Percentiles rank a stretch among this genome's conserved stretches.
Evolutionary conservation across 2,113 vertebrate genomes (phyloP).

Genomic region (Azemiops feae): DNA sequence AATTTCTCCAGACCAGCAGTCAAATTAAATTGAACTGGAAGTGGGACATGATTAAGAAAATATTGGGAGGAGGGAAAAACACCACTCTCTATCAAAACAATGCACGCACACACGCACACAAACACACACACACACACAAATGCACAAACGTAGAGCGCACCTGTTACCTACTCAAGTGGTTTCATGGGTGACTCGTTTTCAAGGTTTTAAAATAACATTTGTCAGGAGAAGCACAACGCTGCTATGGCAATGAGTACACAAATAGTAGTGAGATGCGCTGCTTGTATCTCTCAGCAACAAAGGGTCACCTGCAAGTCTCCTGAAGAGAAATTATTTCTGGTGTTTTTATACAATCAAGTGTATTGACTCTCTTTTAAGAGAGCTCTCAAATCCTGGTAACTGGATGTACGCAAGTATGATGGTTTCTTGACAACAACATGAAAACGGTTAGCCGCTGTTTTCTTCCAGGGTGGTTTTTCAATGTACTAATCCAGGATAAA

Average conservation of each 20-base stretch:
- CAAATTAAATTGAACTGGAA: conserved; percentile 38
- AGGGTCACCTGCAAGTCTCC: not conserved
- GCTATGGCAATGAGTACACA: not conserved
- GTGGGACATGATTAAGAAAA: conserved; percentile 39
- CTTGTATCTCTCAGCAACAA: not conserved
- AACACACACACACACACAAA: not conserved
- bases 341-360: not conserved
- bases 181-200: not conserved
- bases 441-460: not conserved
- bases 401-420: rapidly evolving
- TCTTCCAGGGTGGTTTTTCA: not conserved
- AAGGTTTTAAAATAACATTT: not conserved
- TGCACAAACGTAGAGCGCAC: not conserved
- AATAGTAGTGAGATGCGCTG: not conserved
- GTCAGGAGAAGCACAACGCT: not conserved
- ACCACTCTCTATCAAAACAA: not conserved
- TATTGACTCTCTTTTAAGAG: not conserved
- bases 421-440: not conserved
- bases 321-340: not conserved
- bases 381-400: not conserved
- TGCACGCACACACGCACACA: not conserved
- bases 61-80: not conserved
- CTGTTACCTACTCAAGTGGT: not conserved
- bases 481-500: not conserved
- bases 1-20: conserved; percentile 45